Evolutionary conservation across 2,888 invertebrate genomes (phyloP).

Genomic region (Hemicrepidius hirtus): DNA sequence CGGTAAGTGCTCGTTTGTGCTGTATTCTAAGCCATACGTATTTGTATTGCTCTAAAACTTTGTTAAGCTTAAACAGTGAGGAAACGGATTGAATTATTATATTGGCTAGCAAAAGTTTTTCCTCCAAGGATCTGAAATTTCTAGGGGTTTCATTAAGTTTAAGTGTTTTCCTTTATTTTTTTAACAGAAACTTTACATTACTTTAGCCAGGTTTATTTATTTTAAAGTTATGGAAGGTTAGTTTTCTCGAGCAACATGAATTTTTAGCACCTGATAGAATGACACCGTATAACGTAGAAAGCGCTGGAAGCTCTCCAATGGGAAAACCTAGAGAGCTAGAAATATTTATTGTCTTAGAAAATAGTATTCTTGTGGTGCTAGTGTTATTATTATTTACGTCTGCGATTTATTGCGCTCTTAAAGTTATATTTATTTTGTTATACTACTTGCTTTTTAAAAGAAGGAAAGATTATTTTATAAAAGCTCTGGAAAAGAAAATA

Average conservation of each 20-base stretch:
- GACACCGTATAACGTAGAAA: background rate
- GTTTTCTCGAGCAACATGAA: background rate
- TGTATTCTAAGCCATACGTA: background rate
- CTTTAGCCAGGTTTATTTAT: background rate
- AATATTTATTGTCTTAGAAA: conserved; percentile 5
- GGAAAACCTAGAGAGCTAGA: background rate
- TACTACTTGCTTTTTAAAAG: background rate
- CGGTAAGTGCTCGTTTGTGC: conserved; percentile 24
- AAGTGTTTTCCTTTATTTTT: no score
- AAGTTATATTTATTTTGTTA: background rate
- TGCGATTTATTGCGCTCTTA: background rate
- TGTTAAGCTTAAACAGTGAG: no score
- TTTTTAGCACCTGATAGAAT: background rate
- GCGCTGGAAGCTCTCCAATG: conserved; percentile 1
- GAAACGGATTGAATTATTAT: no score
- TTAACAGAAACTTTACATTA: no score
- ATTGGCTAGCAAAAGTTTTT: no score
- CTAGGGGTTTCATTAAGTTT: no score
- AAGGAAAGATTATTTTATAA: no score
- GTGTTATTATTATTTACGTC: background rate
- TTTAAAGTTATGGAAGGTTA: background rate
- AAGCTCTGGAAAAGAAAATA: no score
- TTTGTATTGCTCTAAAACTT: no score
- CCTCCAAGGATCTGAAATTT: no score
- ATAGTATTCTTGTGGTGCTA: background rate